Evolutionary conservation across 2,797 vertebrate genomes (phyloP), one percentile per base, ranked within the genome.

Genomic region (Glyptemys insculpta): DNA sequence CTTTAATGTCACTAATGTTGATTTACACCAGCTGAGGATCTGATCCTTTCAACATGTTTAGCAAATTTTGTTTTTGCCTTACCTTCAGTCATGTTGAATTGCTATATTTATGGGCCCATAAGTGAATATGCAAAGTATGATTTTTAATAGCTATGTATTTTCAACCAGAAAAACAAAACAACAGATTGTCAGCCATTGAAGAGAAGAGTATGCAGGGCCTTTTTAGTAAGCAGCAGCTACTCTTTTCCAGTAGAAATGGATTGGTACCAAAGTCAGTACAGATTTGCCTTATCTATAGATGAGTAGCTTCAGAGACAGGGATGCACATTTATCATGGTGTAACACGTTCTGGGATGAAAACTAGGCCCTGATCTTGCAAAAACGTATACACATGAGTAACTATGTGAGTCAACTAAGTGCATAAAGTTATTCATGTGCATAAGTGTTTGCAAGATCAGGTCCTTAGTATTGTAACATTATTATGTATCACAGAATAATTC

Each of bases 71-170:
- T 21, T 37, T 37, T n/a, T 81, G 10, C 37, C 23, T 81, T 81
- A n/a, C 5, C 23, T 79, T 81, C 0, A 18, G 87, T 89, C 88
- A 9, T 79, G 25, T 4, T 88, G 12, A 91, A 74, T 29, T 65
- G 3, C 2, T 4, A 0, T 47, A 82, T 34, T n/a, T 37, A 3
- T 12, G 23, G 68, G 1, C 3, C 50, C 29, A 12, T 82, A 84
- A 9, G 12, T 8, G 2, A 18, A 62, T 2, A 72, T 1, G 4
- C 9, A 90, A 57, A 47, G n/a, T 1, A 29, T 44, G 78, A 25
- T 1, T 72, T 90, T 59, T 53, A 72, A 91, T 57, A 72, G 1
- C 6, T 37, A 18, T n/a, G 54, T 1, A 14, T 74, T 31, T 68
- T 34, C 23, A 80, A 78, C 44, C 31, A 21, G 27, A 56, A 87